Evolutionary conservation across 2,797 vertebrate genomes (phyloP), one percentile per base, ranked within the genome.

Genomic region (Peromyscus aztecus): DNA sequence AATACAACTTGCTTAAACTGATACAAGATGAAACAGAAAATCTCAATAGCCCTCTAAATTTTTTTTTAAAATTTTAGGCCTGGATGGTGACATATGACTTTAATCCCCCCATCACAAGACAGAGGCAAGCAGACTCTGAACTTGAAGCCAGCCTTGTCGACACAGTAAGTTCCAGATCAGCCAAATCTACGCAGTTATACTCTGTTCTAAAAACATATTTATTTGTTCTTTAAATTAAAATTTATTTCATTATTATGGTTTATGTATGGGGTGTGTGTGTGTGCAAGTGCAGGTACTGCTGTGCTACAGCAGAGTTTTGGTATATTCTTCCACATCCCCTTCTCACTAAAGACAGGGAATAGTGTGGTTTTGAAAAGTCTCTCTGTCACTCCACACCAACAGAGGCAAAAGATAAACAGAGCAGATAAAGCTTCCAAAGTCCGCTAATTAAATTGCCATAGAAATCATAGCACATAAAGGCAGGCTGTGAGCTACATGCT

Each of bases 11-110:
- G 85, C 6, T 61, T 83, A 92, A 89, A 75, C n/a, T 43, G 55
- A 82, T 14, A 90, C 0, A 57, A 88, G 63, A 46, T 92, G 78
- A 82, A 93, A 82, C 9, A 93, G 77, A 92, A 96, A 90, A 85
- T 91, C 46, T 94, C 46, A 86, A 76, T 61, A 91, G 19, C 10
- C 4, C 40, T 59, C 24, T 7, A 21, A 8, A 8, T 86, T 12
- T 75, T 43, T 75, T 40, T 40, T 75, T 27, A 14, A 10, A 49
- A 75, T 43, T 43, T 75, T 5, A 43, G 21, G 73, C 40, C 73
- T 75, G 71, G 37, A 43, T 75, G 71, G 37, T 24, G 21, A 75
- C 37, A 2, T 43, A 13, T 21, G n/a, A 21, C 69, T 71, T 73
- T 73, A 73, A 73, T 23, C 4, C 69, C 9, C 69, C n/a, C 69